Evolutionary conservation across 2,888 invertebrate species (phyloP).

Genomic region (Tipula unca): DNA sequence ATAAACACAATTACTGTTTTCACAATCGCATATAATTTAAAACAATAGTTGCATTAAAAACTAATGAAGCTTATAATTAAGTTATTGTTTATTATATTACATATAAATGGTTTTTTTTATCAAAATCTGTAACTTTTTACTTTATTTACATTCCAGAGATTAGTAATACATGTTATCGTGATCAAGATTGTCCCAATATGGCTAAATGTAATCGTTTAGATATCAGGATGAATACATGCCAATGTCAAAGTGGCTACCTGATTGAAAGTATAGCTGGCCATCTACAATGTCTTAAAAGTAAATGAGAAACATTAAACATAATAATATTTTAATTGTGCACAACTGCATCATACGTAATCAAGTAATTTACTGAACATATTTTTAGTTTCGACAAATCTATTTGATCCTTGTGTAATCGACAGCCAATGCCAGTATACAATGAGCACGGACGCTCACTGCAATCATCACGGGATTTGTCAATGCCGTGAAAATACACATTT

Average conservation of each 20-base stretch:
- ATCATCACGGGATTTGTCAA: constrained; percentile 30
- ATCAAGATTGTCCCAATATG: neutral
- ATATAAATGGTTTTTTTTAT: neutral
- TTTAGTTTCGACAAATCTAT: constrained; percentile 33
- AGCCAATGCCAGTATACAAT: constrained; percentile 38
- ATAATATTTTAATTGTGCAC: too few species aligned
- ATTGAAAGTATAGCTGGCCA: neutral
- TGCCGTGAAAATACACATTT: constrained; percentile 37
- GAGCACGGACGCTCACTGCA: constrained; percentile 36
- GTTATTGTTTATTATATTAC: neutral
- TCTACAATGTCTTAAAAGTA: neutral
- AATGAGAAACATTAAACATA: neutral
- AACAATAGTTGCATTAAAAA: neutral
- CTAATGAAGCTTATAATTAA: neutral
- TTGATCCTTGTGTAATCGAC: constrained; percentile 36
- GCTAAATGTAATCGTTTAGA: neutral
- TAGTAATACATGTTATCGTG: neutral
- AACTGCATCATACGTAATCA: neutral
- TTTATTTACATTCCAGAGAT: neutral
- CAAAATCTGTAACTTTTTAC: neutral
- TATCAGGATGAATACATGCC: neutral
- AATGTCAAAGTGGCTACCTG: neutral
- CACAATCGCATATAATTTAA: neutral
- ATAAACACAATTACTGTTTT: neutral
- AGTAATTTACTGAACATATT: neutral